Base-by-base conservation (phyloP, 2,888 invertebrate species). In the Cephus spinipes region DNA sequence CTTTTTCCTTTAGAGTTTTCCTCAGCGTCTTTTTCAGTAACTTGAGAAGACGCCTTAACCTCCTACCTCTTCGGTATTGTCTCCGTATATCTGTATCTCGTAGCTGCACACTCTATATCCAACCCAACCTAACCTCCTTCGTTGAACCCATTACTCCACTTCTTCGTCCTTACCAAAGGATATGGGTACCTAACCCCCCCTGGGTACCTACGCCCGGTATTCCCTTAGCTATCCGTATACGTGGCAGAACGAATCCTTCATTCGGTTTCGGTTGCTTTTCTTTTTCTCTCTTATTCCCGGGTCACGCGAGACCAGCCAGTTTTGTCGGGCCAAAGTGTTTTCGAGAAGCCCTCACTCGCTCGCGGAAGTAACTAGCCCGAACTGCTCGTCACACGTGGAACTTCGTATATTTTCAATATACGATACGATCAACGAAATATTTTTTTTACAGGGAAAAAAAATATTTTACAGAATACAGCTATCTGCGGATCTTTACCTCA, bases 1-100 rank as follows among this genome's bases (percentile, higher is more conserved):
- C 87, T 89, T 89, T 88, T 88, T 85, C 84, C 77, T 76, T 77
- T 81, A 83, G 81, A 83, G 81, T 81, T 83, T 84, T 81, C 81
- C 81, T 23, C 86, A 81, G 81, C 81, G 79, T 75, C 81, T 78
- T 23, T 82, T 79, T 78, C 79, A 84, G 87, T 88, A 88, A 88
- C 87, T 85, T 81, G 86, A 88, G 88, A 87, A 87, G 84, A 82
- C 84, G 82, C 82, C 77, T 79, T 75, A 78, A 75, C 79, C 73
- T 80, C 84, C 78, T 74, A 35, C 73, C 73, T 78, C n/a, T 71
- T 4, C 32, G 32, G 12, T 12, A 35, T 35, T 35, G 30, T 12
- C 12, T 35, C 36, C 12, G 30, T 69, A 32, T n/a, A 23, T 36
- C n/a, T n/a, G 1, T 15, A 30, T 2, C n/a, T 12, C 2, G 55